Evolutionary conservation across 2,888 invertebrate species (phyloP).

Genomic region (Trissolcus japonicus): DNA sequence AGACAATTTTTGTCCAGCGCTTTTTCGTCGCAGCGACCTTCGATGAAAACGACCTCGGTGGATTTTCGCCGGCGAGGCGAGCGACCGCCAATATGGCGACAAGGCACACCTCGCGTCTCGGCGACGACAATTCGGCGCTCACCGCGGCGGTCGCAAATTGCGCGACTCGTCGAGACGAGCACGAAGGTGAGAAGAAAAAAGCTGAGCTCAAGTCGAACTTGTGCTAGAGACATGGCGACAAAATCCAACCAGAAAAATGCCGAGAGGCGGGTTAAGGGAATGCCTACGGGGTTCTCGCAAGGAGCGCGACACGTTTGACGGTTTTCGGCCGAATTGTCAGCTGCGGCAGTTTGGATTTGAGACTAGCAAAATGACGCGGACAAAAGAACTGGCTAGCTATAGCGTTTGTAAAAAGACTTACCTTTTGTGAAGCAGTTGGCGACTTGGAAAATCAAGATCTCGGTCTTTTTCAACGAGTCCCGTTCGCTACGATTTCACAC

Average conservation of each 20-base stretch:
- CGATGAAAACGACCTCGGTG: slow-evolving; percentile 11
- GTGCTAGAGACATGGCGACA: too few species aligned
- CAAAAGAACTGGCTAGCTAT: background rate
- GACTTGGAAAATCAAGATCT: slow-evolving; percentile 74
- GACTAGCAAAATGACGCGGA: background rate
- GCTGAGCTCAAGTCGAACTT: too few species aligned
- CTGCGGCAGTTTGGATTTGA: background rate
- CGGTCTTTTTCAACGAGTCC: slow-evolving; percentile 72
- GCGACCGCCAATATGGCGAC: slow-evolving; percentile 68
- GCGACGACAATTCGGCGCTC: slow-evolving; percentile 30
- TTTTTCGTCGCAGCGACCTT: background rate
- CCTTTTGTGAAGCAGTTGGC: slow-evolving; percentile 72
- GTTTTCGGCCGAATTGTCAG: slow-evolving; percentile 28
- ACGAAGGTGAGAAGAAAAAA: background rate
- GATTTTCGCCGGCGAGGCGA: slow-evolving; percentile 67
- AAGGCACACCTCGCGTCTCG: slow-evolving; percentile 68
- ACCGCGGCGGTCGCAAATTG: background rate
- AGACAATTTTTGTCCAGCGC: background rate
- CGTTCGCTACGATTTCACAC: slow-evolving; percentile 74
- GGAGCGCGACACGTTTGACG: slow-evolving; percentile 46
- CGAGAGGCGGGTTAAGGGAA: background rate
- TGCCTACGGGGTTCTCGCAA: slow-evolving; percentile 70
- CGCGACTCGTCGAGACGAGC: background rate
- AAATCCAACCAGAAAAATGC: background rate
- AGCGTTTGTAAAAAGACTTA: slow-evolving; percentile 61